These are phyloP conservation scores for Oreohelix idahoensis DNA, from an alignment of 1,140 invertebrate species.

Conservation along the genomic window DNA sequence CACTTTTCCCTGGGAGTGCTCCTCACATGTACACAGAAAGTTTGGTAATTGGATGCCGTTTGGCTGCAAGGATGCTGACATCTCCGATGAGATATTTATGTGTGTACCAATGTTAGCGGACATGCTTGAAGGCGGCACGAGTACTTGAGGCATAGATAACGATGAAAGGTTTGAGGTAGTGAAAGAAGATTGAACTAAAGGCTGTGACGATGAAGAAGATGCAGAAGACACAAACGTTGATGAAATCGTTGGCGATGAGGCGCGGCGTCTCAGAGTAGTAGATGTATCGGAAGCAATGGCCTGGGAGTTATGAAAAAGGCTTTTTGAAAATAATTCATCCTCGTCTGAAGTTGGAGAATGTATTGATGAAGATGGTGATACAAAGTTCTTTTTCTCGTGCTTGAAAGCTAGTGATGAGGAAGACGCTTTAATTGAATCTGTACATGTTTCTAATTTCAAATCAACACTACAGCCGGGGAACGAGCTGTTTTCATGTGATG, in stretches of 20 bases:
- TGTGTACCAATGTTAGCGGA: not conserved
- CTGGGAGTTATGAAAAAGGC: not conserved
- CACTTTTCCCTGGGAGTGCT: conserved; percentile 93
- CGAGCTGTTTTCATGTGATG: not conserved
- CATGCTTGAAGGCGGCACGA: not conserved
- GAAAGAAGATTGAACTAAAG: not conserved
- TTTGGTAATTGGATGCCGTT: not conserved
- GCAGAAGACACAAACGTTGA: not conserved
- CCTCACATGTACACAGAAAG: conserved; percentile 80
- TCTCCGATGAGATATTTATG: not conserved
- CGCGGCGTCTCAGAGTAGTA: not conserved
- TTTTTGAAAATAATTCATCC: no score
- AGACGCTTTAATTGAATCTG: not conserved
- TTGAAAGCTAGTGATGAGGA: not conserved
- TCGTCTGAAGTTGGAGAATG: not conserved
- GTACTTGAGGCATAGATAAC: not conserved
- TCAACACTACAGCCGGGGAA: not conserved
- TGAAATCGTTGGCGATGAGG: not conserved
- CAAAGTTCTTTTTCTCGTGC: not conserved
- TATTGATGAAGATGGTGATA: not conserved
- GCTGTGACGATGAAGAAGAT: not conserved
- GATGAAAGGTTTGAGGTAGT: not conserved
- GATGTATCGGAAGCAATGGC: not conserved
- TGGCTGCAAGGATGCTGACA: not conserved
- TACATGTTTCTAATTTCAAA: not conserved